Evolutionary conservation across 37 sponge, comb jelly and placozoan species (phyloP).

Genomic region (Dysidea cf. avara): DNA sequence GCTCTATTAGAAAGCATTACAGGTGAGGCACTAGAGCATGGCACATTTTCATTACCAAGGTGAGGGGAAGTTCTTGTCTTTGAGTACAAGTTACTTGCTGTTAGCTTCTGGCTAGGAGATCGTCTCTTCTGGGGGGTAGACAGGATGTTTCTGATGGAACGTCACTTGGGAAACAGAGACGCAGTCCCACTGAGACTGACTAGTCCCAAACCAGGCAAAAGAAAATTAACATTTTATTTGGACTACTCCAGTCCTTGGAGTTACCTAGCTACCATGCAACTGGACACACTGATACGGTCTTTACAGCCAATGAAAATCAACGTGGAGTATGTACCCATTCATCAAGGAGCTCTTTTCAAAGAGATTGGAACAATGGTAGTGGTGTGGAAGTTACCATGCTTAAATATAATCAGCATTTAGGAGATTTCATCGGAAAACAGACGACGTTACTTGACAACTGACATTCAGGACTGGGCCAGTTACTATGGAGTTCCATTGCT

Average conservation of each 20-base stretch:
- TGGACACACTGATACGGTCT: conserved; percentile 28
- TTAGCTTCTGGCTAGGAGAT: conserved; percentile 68
- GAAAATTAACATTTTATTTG: conserved; percentile 76
- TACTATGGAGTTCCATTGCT: conserved; percentile 27
- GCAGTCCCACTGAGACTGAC: conserved; percentile 63
- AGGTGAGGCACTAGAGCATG: conserved; percentile 68
- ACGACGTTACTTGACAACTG: conserved; percentile 34
- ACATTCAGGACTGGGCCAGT: conserved; percentile 67
- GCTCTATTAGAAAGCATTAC: conserved; percentile 56
- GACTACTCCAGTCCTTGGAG: conserved; percentile 90
- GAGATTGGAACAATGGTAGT: conserved; percentile 74
- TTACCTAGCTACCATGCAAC: conserved; percentile 55
- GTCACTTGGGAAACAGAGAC: conserved; percentile 48
- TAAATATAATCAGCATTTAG: too few relatives aligned
- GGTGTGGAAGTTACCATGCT: too few relatives aligned
- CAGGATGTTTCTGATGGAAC: conserved; percentile 72
- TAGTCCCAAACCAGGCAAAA: neutral
- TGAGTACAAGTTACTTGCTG: neutral
- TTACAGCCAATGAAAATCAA: conserved; percentile 36
- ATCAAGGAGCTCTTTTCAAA: conserved; percentile 83
- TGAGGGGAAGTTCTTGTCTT: neutral
- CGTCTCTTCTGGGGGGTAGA: conserved; percentile 86
- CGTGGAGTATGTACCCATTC: conserved; percentile 82
- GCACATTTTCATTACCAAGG: conserved; percentile 93
- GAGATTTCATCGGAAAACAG: conserved; percentile 16